Base-by-base conservation (phyloP, 2,113 vertebrate species). In the Phylloscopus whistleri region DNA sequence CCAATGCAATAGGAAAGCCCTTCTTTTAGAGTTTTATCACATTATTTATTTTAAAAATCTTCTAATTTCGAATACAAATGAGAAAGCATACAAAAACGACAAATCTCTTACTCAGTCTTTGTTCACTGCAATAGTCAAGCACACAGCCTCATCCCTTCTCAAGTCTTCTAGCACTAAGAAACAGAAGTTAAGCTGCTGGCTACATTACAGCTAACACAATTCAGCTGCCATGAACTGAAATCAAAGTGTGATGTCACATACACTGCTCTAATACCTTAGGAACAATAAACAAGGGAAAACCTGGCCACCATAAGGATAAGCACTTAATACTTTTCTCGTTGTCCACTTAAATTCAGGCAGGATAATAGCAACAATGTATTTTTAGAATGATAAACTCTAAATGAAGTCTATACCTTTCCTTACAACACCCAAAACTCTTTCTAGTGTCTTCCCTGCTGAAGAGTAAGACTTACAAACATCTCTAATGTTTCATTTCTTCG, bases 401-500 rank as follows among this genome's bases (percentile, higher is more conserved):
- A 83, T 20, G 8, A 79, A 89, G 48, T 74, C 39, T 53, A 20
- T 27, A 20, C 11, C 12, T 63, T 79, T 88, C 84, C 67, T 74
- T 83, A 80, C 10, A 66, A 52, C 5, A 33, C 11, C 52, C 11
- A 33, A 59, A 43, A 58, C 31, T 80, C 46, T 63, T 82, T 94
- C 67, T 51, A 59, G 35, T 8, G 13, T 56, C n/a, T 62, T 24
- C 48, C 33, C 70, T 39, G 67, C 31, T 33, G 60, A 95, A 14
- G 26, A 83, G 8, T 75, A 55, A n/a, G 46, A 86, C 24, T 49
- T 67, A 89, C 63, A 90, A 94, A 18, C 55, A 77, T n/a, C 13
- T 78, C 87, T 84, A 91, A 72, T n/a, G 70, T 58, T 95, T 91
- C 35, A 39, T 59, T 95, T 95, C 67, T 78, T 55, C 48, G 3